Percentiles rank a stretch among this genome's conserved stretches.
Conservation (phyloP, 2,113 vertebrate species). For the Catagonus wagneri region DNA sequence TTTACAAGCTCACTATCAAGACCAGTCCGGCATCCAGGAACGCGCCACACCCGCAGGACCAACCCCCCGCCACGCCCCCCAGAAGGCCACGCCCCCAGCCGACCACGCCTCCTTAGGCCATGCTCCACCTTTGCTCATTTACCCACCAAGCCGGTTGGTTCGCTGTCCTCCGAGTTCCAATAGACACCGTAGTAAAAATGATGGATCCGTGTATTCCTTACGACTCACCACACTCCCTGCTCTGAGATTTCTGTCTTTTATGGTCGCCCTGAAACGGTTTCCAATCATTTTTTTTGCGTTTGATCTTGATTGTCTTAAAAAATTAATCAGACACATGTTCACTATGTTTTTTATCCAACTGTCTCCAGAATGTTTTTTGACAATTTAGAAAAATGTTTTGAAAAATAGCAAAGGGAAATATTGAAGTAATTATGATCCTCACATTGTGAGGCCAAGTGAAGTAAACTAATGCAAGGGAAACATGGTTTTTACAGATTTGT, state of each 20-base stretch:
- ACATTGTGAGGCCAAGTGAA: constrained; percentile 82
- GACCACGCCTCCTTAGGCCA: neutral
- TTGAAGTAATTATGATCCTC: constrained; percentile 86
- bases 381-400: constrained; percentile 86
- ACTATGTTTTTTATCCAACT: constrained; percentile 85
- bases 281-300: constrained; percentile 79
- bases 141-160: neutral
- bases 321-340: constrained; percentile 89
- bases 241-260: constrained; percentile 73
- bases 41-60: neutral
- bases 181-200: constrained; percentile 59
- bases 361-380: constrained; percentile 87
- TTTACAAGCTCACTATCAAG: constrained; percentile 81
- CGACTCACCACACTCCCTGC: constrained; percentile 28
- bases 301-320: constrained; percentile 88
- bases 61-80: no score
- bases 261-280: neutral
- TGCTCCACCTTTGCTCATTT: neutral
- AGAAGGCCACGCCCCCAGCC: neutral
- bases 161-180: neutral
- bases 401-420: constrained; percentile 88
- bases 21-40: constrained; percentile 27
- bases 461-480: constrained; percentile 85
- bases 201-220: neutral
- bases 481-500: constrained; percentile 85